Evolutionary conservation across 2,113 vertebrate species (phyloP).

Genomic region (Esox niger): DNA sequence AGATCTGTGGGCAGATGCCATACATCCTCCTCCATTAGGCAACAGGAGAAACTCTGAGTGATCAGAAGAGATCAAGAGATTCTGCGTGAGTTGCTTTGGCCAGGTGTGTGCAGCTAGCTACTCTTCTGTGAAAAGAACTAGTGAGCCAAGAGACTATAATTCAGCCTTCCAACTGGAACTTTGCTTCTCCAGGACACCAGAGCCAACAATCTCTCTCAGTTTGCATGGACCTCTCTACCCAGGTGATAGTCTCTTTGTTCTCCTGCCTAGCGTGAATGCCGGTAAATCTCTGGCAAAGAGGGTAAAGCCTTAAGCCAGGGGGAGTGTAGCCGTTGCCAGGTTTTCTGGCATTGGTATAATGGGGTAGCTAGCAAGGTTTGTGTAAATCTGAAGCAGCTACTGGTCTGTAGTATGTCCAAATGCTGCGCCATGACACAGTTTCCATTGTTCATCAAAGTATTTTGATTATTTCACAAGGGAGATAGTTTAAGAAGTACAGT

Average conservation of each 20-base stretch:
- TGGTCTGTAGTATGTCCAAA: too few relatives aligned
- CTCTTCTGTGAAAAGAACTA: slow-evolving; percentile 13
- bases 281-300: slow-evolving; percentile 50
- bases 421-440: background rate
- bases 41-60: too few relatives aligned
- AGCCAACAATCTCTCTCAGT: slow-evolving; percentile 40
- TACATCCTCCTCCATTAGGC: too few relatives aligned
- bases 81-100: background rate
- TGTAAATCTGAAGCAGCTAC: background rate
- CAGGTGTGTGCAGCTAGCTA: slow-evolving; percentile 12
- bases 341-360: slow-evolving; percentile 50
- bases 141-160: slow-evolving; percentile 22
- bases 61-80: background rate
- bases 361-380: background rate
- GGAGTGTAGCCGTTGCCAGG: slow-evolving; percentile 54
- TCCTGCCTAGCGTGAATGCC: slow-evolving; percentile 41
- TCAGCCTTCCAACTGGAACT: slow-evolving; percentile 29
- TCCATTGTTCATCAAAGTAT: background rate
- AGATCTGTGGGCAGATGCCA: too few relatives aligned
- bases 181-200: slow-evolving; percentile 37
- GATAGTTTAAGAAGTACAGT: too few relatives aligned
- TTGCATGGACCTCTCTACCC: slow-evolving; percentile 24
- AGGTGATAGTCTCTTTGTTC: slow-evolving; percentile 53
- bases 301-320: slow-evolving; percentile 28
- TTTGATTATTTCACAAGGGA: too few relatives aligned